Percentiles rank a stretch among this genome's conserved stretches.
These are phyloP conservation scores for Apamea sordens DNA, from an alignment of 2,888 invertebrate genomes.

Conservation along the genomic window DNA sequence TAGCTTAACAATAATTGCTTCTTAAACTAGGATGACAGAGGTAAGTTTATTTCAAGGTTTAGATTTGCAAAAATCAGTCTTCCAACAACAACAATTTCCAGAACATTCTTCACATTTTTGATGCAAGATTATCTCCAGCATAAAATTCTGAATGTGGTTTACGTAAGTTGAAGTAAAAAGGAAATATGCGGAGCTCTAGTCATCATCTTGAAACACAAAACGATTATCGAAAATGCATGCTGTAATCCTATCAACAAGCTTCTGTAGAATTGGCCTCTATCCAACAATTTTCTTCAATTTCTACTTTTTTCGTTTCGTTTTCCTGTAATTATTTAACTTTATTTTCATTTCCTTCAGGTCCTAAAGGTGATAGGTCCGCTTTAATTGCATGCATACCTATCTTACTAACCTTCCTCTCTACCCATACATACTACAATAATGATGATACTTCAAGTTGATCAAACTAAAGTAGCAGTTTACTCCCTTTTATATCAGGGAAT, in stretches of 20 bases:
- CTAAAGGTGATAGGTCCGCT: not conserved
- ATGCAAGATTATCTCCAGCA: not conserved
- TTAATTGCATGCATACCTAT: constrained; percentile 35
- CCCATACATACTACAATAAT: constrained; percentile 41
- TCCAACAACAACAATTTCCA: no score
- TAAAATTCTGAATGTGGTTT: constrained; percentile 4
- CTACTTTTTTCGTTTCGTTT: constrained; percentile 11
- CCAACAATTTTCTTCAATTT: constrained; percentile 6
- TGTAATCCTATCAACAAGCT: constrained; percentile 58
- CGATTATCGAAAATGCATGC: constrained; percentile 70
- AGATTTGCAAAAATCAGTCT: constrained; percentile 35
- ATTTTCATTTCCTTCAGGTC: constrained; percentile 12
- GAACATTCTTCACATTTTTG: constrained; percentile 12
- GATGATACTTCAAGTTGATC: constrained; percentile 31
- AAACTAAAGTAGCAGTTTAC: constrained; percentile 35
- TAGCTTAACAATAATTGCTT: constrained; percentile 13
- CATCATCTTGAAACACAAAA: constrained; percentile 72
- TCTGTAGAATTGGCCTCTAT: constrained; percentile 49
- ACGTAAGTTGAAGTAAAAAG: constrained; percentile 31
- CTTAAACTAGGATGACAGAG: constrained; percentile 20
- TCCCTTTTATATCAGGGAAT: constrained; percentile 42
- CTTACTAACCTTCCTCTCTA: constrained; percentile 31
- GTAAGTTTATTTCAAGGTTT: constrained; percentile 42
- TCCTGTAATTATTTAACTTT: constrained; percentile 1
- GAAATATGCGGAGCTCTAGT: constrained; percentile 66